Evolutionary conservation across 2,888 invertebrate genomes (phyloP).

Genomic region (Meta bourneti): DNA sequence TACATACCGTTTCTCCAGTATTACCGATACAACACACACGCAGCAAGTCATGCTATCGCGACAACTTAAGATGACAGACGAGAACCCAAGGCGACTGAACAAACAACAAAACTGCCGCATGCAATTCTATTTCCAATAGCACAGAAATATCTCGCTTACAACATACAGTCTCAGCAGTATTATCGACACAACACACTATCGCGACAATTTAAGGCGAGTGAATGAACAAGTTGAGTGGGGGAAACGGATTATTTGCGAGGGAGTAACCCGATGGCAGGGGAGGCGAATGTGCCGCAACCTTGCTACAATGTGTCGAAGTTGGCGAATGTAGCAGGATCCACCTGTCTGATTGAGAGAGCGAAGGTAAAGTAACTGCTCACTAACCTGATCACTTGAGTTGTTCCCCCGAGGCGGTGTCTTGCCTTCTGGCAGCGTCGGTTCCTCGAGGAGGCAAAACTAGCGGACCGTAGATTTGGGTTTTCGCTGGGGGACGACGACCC

Average conservation of each 20-base stretch:
- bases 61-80: too few species aligned
- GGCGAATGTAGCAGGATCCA: slow-evolving; percentile 18
- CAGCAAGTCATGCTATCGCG: too few species aligned
- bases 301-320: not conserved
- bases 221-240: not conserved
- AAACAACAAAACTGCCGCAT: too few species aligned
- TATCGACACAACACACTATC: too few species aligned
- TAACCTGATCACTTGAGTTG: slow-evolving; percentile 63
- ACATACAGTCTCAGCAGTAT: not conserved
- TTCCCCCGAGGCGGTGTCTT: slow-evolving; percentile 52
- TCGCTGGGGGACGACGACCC: slow-evolving; percentile 42
- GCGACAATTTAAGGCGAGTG: not conserved
- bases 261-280: not conserved
- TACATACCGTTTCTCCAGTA: not conserved
- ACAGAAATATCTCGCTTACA: not conserved
- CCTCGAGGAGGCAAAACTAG: slow-evolving; percentile 51
- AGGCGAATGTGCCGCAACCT: not conserved
- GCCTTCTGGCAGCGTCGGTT: slow-evolving; percentile 35
- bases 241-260: not conserved
- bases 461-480: slow-evolving; percentile 54
- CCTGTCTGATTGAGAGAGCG: slow-evolving; percentile 60
- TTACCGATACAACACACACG: too few species aligned
- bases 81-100: too few species aligned
- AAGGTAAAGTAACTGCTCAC: slow-evolving; percentile 60
- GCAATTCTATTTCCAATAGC: not conserved